Evolutionary conservation across 2,113 vertebrate species (phyloP).

Genomic region (Hylia prasina): DNA sequence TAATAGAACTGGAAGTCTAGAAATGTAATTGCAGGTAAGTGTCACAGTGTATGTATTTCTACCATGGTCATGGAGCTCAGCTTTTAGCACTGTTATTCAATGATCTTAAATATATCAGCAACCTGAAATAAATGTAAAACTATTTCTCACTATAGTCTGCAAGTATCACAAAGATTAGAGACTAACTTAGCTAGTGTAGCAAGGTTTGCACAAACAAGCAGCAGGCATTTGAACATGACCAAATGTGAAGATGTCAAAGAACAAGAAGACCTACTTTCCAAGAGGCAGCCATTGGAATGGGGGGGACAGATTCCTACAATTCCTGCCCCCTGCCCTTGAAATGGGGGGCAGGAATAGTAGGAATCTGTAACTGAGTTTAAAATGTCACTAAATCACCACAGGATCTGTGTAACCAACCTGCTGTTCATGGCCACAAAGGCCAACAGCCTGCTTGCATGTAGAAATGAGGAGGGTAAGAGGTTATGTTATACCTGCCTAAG

Average conservation of each 20-base stretch:
- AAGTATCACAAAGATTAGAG: neutral
- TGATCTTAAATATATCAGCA: neutral
- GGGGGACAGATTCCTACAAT: too few relatives aligned
- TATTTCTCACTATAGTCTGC: neutral
- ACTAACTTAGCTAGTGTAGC: neutral
- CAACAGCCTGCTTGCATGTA: neutral
- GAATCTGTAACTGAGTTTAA: neutral
- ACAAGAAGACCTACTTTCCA: neutral
- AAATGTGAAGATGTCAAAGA: neutral
- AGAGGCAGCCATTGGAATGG: neutral
- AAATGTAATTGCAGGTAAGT: neutral
- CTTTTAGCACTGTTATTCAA: neutral
- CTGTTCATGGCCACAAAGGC: neutral
- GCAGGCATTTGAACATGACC: neutral
- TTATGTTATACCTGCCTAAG: neutral
- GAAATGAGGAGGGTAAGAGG: neutral
- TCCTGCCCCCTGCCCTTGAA: too few relatives aligned
- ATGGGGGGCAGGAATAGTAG: neutral
- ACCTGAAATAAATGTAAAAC: neutral
- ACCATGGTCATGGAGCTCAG: accelerated
- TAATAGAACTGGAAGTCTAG: neutral
- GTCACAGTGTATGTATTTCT: neutral
- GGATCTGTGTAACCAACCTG: neutral
- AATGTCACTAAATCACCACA: neutral
- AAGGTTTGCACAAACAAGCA: neutral